Percentiles rank a stretch among this genome's conserved stretches.
Conservation (phyloP, 2,113 vertebrate species). For the Lophotis ruficrista region DNA sequence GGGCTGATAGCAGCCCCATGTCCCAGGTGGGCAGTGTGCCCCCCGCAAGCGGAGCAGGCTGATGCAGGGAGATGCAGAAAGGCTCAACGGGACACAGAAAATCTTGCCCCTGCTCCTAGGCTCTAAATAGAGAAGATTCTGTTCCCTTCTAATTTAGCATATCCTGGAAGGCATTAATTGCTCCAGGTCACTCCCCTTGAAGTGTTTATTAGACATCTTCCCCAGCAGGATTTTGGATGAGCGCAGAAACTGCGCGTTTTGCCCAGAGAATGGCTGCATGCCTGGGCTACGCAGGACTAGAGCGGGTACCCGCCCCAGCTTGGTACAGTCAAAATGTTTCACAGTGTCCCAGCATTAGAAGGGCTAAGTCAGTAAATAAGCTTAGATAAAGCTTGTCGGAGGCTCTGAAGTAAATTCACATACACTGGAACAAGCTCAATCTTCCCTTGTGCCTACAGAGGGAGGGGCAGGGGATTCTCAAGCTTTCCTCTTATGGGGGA, state of each 20-base stretch:
- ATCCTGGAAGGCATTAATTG: not conserved
- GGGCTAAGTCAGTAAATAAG: constrained; percentile 47
- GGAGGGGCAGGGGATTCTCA: not conserved
- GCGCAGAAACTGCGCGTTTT: not conserved
- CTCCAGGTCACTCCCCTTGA: not conserved
- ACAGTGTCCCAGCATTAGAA: not conserved
- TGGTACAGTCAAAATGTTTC: not conserved
- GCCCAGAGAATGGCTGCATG: not conserved
- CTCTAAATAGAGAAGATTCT: not conserved
- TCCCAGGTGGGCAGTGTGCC: not conserved
- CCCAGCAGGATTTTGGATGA: not conserved
- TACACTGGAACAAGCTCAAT: not conserved
- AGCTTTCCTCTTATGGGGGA: not conserved
- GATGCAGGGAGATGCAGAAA: not conserved
- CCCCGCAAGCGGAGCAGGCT: not conserved
- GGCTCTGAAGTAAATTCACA: not conserved
- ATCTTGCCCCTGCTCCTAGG: not conserved
- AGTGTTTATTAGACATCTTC: not conserved
- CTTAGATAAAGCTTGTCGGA: not conserved
- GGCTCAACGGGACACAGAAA: not conserved
- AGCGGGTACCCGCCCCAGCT: not conserved
- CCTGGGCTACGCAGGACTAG: not conserved
- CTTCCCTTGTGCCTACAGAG: not conserved
- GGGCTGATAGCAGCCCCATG: not conserved
- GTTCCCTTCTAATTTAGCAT: not conserved